Conservation (phyloP, 2,888 invertebrate genomes). For the Erebia palarica region DNA sequence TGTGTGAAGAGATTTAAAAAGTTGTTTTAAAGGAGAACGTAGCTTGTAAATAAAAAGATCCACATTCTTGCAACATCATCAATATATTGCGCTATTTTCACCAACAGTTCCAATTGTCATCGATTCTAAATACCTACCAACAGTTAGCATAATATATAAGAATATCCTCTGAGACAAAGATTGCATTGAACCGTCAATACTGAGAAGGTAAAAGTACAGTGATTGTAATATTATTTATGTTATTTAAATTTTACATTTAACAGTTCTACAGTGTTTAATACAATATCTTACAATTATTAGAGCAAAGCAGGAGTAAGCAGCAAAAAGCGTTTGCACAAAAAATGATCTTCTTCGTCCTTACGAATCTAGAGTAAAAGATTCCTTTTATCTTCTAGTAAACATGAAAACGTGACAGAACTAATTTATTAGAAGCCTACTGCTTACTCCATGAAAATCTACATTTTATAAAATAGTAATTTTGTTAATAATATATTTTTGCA, state of each 20-base stretch:
- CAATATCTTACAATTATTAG: conserved; percentile 70
- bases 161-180: conserved; percentile 75
- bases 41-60: conserved; percentile 72
- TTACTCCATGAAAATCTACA: conserved; percentile 75
- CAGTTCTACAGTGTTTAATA: conserved; percentile 73
- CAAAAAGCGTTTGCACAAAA: conserved; percentile 34
- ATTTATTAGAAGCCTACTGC: conserved; percentile 52
- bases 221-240: conserved; percentile 67
- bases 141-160: conserved; percentile 50
- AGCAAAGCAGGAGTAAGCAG: conserved; percentile 77
- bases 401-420: conserved; percentile 10
- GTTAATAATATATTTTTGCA: conserved; percentile 56
- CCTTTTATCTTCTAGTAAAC: background rate
- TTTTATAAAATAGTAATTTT: conserved; percentile 57
- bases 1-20: conserved; percentile 51
- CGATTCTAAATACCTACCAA: conserved; percentile 61
- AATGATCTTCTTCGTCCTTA: background rate
- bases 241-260: conserved; percentile 67
- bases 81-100: conserved; percentile 77
- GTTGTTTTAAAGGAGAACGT: conserved; percentile 57
- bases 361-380: background rate
- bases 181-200: conserved; percentile 80
- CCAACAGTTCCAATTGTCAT: conserved; percentile 63
- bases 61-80: conserved; percentile 75
- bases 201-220: conserved; percentile 66